Base-by-base conservation (phyloP, 2,797 vertebrate genomes). In the Rhodeus uyekii region DNA sequence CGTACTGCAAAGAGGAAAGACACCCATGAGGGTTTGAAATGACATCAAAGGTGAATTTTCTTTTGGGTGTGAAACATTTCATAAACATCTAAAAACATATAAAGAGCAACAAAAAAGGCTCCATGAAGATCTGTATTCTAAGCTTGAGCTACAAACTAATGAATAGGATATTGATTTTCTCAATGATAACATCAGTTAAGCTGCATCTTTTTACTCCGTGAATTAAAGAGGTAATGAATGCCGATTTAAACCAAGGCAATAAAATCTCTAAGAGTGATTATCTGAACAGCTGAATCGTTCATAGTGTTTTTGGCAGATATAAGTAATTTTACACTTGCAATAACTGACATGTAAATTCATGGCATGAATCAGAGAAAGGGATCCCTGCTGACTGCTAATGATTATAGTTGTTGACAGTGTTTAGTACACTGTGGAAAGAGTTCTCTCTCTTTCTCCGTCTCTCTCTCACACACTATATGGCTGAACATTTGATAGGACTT, bases 311-410 rank as follows among this genome's bases (percentile, higher is more conserved):
- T 83, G 84, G 88, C 86, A 85, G 53, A 58, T 69, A 88, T 90
- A 89, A 91, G 87, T 92, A 87, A 91, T 92, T 93, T 90, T 86
- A 89, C 86, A 85, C 90, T 89, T 78, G 42, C 88, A 88, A 92
- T 89, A 92, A 82, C 87, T 88, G 89, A 87, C 85, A 87, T 81
- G 73, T 89, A 90, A 90, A 92, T 91, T 90, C 88, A 83, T 83
- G 88, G 61, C 76, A 74, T 76, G 63, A 74, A 79, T 84, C 86
- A 90, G 87, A 78, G 89, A 85, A 87, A 85, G 87, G 90, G 89
- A 87, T 87, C 89, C 90, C 88, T 88, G 86, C 89, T 88, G 90
- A 84, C 87, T 90, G 87, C 92, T 94, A 89, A 92, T 93, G 90
- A 92, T 46, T 13, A 38, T 48, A 50, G 60, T 42, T 60, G 68